Conservation (phyloP, 2,113 vertebrate genomes). For the Sterrhoptilus dennistouni region DNA sequence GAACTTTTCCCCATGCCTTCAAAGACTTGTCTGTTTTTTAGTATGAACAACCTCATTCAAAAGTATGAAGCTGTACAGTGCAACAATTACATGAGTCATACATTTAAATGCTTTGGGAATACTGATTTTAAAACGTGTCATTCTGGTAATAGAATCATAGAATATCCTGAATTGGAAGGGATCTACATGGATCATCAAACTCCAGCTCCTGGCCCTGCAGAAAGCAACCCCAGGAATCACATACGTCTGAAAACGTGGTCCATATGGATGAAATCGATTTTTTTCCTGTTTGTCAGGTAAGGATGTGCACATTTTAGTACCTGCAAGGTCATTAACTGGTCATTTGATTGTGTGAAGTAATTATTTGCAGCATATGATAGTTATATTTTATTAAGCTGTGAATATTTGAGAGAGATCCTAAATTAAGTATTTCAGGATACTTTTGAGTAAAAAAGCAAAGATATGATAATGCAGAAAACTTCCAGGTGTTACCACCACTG, state of each 20-base stretch:
- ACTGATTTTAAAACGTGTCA: not conserved
- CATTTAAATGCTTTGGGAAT: not conserved
- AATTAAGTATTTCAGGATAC: not conserved
- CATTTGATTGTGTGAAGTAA: not conserved
- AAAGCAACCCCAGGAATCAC: not conserved
- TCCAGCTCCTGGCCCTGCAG: not conserved
- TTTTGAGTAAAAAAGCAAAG: not conserved
- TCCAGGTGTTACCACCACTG: not conserved
- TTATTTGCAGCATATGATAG: not conserved
- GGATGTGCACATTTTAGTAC: not conserved
- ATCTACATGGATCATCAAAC: not conserved
- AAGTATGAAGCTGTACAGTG: not conserved
- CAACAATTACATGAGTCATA: fast-evolving
- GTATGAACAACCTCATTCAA: not conserved
- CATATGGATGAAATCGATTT: not conserved
- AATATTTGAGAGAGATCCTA: not conserved
- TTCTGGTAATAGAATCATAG: not conserved
- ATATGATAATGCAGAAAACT: not conserved
- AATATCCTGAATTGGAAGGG: not conserved
- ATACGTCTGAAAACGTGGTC: not conserved
- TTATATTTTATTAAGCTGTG: not conserved
- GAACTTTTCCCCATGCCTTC: not conserved
- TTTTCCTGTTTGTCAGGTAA: not conserved
- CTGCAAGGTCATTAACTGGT: not conserved
- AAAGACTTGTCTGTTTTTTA: not conserved